A percentile compares a stretch with the other conserved stretches of the same genome.
Conservation (phyloP, 2,888 invertebrate genomes). For the Pilophorus perplexus region DNA sequence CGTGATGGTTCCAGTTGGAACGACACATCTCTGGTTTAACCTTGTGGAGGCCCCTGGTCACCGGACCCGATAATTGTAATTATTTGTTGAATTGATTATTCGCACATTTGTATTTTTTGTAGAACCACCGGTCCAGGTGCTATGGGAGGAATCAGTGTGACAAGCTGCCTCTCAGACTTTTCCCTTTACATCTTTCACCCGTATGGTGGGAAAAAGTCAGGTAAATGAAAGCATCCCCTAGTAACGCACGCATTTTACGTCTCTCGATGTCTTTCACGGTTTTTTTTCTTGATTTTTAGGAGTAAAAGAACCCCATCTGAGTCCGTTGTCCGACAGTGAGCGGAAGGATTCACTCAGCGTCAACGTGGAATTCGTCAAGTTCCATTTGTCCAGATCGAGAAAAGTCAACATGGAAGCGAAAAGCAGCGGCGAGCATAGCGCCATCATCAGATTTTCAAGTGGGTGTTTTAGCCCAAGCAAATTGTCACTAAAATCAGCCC, state of each 20-base stretch:
- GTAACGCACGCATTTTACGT: too few species aligned
- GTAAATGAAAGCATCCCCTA: slow-evolving; percentile 52
- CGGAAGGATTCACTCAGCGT: slow-evolving; percentile 93
- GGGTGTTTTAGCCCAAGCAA: too few species aligned
- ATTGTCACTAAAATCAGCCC: too few species aligned
- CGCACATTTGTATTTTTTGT: slow-evolving; percentile 3
- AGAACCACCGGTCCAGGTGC: slow-evolving; percentile 60
- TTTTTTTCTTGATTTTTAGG: slow-evolving; percentile 48
- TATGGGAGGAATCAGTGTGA: slow-evolving; percentile 86
- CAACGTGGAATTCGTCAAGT: slow-evolving; percentile 95
- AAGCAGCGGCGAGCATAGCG: slow-evolving; percentile 64
- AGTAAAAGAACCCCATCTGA: slow-evolving; percentile 77
- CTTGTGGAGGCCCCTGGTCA: too few species aligned
- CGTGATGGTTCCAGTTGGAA: too few species aligned
- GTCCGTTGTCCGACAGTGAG: slow-evolving; percentile 81
- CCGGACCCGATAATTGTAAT: too few species aligned
- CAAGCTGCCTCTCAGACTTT: slow-evolving; percentile 94
- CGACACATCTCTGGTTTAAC: too few species aligned
- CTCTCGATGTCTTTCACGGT: too few species aligned
- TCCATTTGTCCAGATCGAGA: slow-evolving; percentile 86
- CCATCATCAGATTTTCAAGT: slow-evolving; percentile 91
- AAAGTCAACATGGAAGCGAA: slow-evolving; percentile 72
- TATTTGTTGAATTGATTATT: background rate
- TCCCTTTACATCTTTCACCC: slow-evolving; percentile 98
- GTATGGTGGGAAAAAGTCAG: slow-evolving; percentile 87